Base-by-base conservation (phyloP, 2,888 invertebrate genomes). In the Drosophila mulleri region DNA sequence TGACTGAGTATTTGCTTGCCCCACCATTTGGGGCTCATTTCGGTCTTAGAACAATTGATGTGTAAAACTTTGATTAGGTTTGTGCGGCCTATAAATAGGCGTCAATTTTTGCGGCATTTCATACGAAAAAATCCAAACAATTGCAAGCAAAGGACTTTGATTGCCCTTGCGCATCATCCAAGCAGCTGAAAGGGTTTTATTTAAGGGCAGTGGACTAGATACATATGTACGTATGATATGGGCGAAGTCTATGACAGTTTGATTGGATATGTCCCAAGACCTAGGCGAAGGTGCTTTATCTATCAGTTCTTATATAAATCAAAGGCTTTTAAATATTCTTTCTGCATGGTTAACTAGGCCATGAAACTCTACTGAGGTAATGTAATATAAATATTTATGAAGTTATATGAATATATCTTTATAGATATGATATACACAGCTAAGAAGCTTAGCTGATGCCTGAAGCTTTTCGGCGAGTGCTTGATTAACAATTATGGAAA, bases 51-150 rank as follows among this genome's bases (percentile, higher is more conserved):
- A 76, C 82, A 84, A 83, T 82, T 80, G 82, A 82, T 84, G 82
- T 83, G 85, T 84, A 84, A 82, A 82, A 83, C 80, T 82, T 83
- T 82, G 80, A 83, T 83, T 85, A 82, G 83, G 85, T 85, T 85
- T 82, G 58, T 67, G 69, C 62, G 67, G 64, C 75, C 76, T 29
- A 52, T 58, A 64, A 67, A 61, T 67, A 69, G 75, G 59, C 62
- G 41, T 16, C 60, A 20, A 47, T 44, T 68, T 66, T 58, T 67
- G 37, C 18, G 16, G 12, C 41, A 35, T 35, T 57, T 35, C 20
- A 26, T 39, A 37, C 26, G 39, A 64, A 70, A 65, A 61, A 58
- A 39, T 47, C 26, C 73, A 14, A 18, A 58, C 65, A 72, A 72
- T 67, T 72, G 44, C 48, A 35, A 23, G 41, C 71, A 62, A 48